Evolutionary conservation across 2,888 invertebrate species (phyloP), one percentile per base, ranked within the genome.

Genomic region (Rhimphoctona megacephalus): DNA sequence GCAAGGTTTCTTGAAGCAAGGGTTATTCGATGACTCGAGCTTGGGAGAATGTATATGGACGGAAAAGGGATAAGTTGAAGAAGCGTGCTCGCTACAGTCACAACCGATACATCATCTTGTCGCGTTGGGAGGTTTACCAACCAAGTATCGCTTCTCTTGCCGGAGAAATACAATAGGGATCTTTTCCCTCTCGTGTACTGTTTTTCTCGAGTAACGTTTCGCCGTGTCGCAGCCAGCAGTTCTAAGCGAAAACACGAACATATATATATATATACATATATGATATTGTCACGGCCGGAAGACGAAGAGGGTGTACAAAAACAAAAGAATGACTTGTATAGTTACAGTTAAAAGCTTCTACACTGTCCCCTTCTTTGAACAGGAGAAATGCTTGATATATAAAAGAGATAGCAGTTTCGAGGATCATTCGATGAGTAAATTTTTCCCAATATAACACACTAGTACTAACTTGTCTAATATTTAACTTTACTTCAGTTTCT

Each of bases 21-120:
- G 76, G 61, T 76, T 64, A 76, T 46, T 64, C 76, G 33, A 52
- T 61, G 49, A 33, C 64, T 64, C 46, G 22, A 22, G 22, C 66
- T 33, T 14, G 22, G 39, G 36, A 25, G 64, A 76, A 22, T 4
- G 43, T 25, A 22, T 30, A 46, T 17, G 46, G n/a, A 22, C 43
- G 61, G n/a, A 73, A 72, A 70, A 36, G 73, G 66, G 66, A 64
- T 54, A 52, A 66, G 81, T 76, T 77, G 74, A 77, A 76, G 80
- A 83, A 66, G 81, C 86, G 33, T 77, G 80, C 72, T 54, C 49
- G 86, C 66, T 30, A 43, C 72, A 77, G 43, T 86, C 76, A 82
- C 82, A 85, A 88, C 86, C 93, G 89, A 93, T 93, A 91, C 92
- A 92, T 93, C 93, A 92, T 93, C 91, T 93, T 93, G 93, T 93